Conservation (phyloP, 2,797 vertebrate genomes). For the Myotis planiceps region DNA sequence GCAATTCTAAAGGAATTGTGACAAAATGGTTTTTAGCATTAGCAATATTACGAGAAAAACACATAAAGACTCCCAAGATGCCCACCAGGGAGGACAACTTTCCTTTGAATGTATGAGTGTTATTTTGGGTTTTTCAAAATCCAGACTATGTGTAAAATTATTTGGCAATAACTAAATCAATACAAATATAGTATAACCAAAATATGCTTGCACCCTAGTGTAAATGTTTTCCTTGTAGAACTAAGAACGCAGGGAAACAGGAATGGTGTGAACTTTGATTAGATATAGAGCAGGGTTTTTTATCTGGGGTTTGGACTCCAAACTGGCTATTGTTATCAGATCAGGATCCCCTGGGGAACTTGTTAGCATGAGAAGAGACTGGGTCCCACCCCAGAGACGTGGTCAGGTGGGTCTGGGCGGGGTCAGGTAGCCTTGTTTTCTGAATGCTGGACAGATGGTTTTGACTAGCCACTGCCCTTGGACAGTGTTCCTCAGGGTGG, state of each 20-base stretch:
- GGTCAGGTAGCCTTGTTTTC: neutral
- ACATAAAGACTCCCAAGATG: constrained; percentile 59
- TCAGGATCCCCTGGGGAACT: neutral
- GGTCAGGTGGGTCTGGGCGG: neutral
- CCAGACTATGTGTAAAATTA: constrained; percentile 38
- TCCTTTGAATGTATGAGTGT: constrained; percentile 25
- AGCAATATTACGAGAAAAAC: constrained; percentile 57
- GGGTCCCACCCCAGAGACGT: neutral
- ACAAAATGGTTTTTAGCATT: constrained; percentile 66
- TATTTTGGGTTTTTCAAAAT: constrained; percentile 14
- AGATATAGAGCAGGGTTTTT: neutral
- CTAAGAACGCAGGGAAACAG: constrained; percentile 19
- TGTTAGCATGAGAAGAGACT: constrained; percentile 19
- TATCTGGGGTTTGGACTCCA: neutral
- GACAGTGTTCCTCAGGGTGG: neutral
- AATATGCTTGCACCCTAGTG: neutral
- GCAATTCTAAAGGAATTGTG: constrained; percentile 71
- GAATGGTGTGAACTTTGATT: neutral
- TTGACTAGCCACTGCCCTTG: neutral
- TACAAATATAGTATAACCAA: neutral
- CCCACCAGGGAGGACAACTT: constrained; percentile 50
- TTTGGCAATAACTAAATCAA: constrained; percentile 50
- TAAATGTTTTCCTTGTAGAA: neutral
- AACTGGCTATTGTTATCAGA: neutral
- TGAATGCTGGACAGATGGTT: neutral